These are phyloP conservation scores for Chondrosia reniformis DNA, from an alignment of 37 sponge, comb jelly and placozoan genomes.

Conservation along the genomic window DNA sequence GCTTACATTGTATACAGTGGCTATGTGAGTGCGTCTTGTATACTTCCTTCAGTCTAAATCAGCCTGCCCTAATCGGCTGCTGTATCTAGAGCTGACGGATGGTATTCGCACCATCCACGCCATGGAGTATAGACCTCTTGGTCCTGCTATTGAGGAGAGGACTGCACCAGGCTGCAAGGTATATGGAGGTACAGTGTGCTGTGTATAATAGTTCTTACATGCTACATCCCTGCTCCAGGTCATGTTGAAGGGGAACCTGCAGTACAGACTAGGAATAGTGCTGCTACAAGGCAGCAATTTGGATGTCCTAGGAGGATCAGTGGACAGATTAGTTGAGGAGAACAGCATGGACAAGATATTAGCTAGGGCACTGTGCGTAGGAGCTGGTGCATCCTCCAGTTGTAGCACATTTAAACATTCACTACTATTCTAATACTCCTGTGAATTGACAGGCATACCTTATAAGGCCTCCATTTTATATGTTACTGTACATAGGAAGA, in stretches of 20 bases:
- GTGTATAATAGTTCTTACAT: background rate
- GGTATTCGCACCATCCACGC: constrained; percentile 11
- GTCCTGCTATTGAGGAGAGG: background rate
- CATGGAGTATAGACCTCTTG: constrained; percentile 22
- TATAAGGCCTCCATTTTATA: too few species aligned
- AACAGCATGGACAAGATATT: constrained; percentile 34
- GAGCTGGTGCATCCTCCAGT: background rate
- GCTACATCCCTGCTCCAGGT: constrained; percentile 22
- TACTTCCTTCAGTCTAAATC: background rate
- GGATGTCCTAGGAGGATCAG: constrained; percentile 46
- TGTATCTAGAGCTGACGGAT: constrained; percentile 25
- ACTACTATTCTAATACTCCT: too few species aligned
- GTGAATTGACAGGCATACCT: too few species aligned
- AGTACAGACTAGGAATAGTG: constrained; percentile 38
- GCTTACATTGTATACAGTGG: too few species aligned
- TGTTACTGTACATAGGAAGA: too few species aligned
- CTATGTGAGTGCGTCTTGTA: too few species aligned
- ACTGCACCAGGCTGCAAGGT: constrained; percentile 12
- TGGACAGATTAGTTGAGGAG: constrained; percentile 33
- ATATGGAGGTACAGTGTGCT: too few species aligned
- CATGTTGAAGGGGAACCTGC: constrained; percentile 31
- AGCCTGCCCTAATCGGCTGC: background rate
- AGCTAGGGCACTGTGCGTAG: constrained; percentile 41
- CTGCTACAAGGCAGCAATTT: constrained; percentile 34
- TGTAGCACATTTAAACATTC: too few species aligned